Conservation (phyloP, 2,113 vertebrate genomes). For the Datnioides undecimradiatus region DNA sequence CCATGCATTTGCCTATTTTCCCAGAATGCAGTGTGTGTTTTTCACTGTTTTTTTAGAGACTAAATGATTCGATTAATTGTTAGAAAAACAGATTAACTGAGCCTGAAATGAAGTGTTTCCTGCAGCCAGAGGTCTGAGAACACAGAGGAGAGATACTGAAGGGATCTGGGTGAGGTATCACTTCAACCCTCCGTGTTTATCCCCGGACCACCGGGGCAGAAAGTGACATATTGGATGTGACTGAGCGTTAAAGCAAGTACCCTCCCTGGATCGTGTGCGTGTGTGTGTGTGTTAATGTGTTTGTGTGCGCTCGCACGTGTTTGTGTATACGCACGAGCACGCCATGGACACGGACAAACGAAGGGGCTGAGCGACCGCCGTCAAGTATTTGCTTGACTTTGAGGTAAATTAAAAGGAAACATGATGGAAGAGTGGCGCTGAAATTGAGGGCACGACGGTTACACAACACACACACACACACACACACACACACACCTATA, state of each 20-base stretch:
- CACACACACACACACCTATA: slow-evolving; percentile 16
- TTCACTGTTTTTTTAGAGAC: too few species aligned
- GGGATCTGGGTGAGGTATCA: neutral
- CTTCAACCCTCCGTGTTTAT: neutral
- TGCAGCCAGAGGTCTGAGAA: neutral
- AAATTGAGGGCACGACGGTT: slow-evolving; percentile 2
- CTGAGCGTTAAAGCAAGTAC: slow-evolving; percentile 4
- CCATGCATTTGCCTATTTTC: neutral
- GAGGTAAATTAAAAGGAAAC: slow-evolving; percentile 32
- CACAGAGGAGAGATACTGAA: neutral
- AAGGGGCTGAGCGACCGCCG: neutral
- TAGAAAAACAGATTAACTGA: too few species aligned
- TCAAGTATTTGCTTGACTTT: neutral
- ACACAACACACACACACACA: slow-evolving; percentile 24
- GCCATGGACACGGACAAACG: neutral
- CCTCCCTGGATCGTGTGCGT: neutral
- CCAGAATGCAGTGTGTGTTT: too few species aligned
- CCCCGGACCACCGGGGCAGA: neutral
- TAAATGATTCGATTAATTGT: too few species aligned
- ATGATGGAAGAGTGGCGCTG: neutral
- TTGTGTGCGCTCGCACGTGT: neutral
- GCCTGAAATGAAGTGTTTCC: too few species aligned
- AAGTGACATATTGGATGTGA: slow-evolving; percentile 13
- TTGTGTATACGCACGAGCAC: neutral
- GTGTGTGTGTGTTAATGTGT: slow-evolving; percentile 11